Evolutionary conservation across 2,113 vertebrate species (phyloP).

Genomic region (Protobothrops flavoviridis): DNA sequence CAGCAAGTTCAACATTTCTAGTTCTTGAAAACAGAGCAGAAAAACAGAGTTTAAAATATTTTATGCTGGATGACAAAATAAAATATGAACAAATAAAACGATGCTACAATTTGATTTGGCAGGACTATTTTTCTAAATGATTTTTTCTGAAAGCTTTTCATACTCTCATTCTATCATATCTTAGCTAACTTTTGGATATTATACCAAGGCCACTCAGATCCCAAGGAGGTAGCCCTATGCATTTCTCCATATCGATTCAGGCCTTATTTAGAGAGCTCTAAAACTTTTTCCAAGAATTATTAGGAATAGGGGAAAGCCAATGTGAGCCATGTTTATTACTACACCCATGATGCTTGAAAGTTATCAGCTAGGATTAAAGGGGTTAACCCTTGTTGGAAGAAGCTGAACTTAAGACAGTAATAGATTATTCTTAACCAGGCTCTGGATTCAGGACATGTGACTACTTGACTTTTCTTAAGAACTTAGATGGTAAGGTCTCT

Average conservation of each 20-base stretch:
- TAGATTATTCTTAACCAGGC: not conserved
- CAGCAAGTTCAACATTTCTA: not conserved
- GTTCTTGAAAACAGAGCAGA: not conserved
- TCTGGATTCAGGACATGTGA: not conserved
- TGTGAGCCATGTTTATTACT: not conserved
- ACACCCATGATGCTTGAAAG: not conserved
- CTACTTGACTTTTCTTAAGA: not conserved
- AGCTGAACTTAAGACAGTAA: not conserved
- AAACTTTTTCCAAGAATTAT: not conserved
- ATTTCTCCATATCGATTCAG: not conserved
- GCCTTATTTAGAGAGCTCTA: not conserved
- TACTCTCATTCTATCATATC: not conserved
- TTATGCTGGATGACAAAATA: not conserved
- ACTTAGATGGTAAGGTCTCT: not conserved
- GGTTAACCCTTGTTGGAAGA: not conserved
- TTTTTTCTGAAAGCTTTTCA: not conserved
- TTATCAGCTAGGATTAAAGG: not conserved
- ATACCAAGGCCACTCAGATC: not conserved
- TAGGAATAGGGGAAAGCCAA: not conserved
- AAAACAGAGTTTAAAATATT: not conserved
- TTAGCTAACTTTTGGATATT: not conserved
- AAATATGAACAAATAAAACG: not conserved
- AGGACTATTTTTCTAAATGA: not conserved
- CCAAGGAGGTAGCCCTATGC: not conserved
- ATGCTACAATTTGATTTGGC: not conserved